A percentile compares a stretch with the other conserved stretches of the same genome.
These are phyloP conservation scores for Actinostola sp. DNA, from an alignment of 92 coral and sea anemone species.

Conservation along the genomic window DNA sequence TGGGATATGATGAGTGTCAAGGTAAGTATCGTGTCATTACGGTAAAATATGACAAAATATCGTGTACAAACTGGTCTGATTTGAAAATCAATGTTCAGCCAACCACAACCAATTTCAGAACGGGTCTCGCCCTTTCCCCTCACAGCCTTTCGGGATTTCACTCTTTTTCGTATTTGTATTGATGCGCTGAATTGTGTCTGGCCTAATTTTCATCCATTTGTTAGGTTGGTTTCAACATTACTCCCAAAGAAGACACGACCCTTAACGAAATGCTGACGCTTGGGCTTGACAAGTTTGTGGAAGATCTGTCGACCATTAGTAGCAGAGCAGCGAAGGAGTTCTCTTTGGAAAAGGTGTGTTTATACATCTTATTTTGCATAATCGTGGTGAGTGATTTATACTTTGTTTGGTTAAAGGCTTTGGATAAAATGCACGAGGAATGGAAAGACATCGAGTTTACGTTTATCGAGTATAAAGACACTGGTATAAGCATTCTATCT, in stretches of 20 bases:
- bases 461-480: conserved; percentile 92
- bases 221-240: conserved; percentile 95
- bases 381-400: neutral
- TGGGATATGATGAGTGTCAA: conserved; percentile 97
- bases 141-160: neutral
- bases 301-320: conserved; percentile 83
- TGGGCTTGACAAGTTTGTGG: conserved; percentile 90
- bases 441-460: conserved; percentile 91
- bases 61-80: no score
- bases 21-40: conserved; percentile 55
- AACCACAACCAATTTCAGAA: no score
- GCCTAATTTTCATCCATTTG: neutral
- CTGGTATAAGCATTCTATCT: conserved; percentile 90
- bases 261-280: conserved; percentile 92
- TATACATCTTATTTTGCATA: neutral
- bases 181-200: neutral
- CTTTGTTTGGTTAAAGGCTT: conserved; percentile 57
- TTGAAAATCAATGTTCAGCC: no score
- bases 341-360: conserved; percentile 84
- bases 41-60: no score
- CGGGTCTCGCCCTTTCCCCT: no score
- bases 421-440: conserved; percentile 81
- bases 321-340: conserved; percentile 93
- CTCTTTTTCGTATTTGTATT: no score
- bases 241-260: conserved; percentile 94